Conservation (phyloP, 2,888 invertebrate species). For the Branchipolynoe longqiensis region DNA sequence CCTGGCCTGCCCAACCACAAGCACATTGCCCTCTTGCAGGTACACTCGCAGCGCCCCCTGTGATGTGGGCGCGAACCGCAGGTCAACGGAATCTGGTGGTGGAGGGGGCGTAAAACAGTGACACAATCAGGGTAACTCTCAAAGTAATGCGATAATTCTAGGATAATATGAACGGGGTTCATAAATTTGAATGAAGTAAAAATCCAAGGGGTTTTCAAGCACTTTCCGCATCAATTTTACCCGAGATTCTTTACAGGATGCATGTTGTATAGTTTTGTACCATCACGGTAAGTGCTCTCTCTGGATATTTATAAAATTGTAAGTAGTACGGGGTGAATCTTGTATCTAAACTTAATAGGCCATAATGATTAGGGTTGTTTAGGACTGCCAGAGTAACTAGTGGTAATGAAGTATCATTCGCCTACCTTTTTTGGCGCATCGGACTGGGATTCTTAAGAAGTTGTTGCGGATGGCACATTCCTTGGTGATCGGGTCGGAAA, state of each 20-base stretch:
- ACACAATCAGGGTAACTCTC: no score
- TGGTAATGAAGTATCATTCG: not conserved
- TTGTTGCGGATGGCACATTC: conserved; percentile 10
- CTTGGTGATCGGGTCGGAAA: not conserved
- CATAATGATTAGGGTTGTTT: not conserved
- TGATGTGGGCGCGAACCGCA: not conserved
- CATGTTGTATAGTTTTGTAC: no score
- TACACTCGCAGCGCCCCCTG: not conserved
- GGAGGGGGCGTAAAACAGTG: no score
- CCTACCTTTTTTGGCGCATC: not conserved
- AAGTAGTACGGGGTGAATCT: no score
- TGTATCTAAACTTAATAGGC: no score
- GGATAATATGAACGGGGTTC: not conserved
- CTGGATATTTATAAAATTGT: no score
- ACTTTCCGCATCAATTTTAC: no score
- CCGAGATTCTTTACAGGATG: no score
- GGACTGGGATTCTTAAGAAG: not conserved
- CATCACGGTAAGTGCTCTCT: no score
- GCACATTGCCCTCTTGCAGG: not conserved
- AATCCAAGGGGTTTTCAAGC: no score
- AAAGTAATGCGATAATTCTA: no score
- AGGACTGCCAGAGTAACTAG: no score
- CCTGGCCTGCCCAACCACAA: not conserved
- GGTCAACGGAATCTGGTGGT: not conserved
- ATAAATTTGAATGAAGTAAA: not conserved